A percentile compares a stretch with the other conserved stretches of the same genome.
phyloP scores from a whole-genome alignment of 2,888 invertebrate genomes.

The Drosophila histrio region DNA sequence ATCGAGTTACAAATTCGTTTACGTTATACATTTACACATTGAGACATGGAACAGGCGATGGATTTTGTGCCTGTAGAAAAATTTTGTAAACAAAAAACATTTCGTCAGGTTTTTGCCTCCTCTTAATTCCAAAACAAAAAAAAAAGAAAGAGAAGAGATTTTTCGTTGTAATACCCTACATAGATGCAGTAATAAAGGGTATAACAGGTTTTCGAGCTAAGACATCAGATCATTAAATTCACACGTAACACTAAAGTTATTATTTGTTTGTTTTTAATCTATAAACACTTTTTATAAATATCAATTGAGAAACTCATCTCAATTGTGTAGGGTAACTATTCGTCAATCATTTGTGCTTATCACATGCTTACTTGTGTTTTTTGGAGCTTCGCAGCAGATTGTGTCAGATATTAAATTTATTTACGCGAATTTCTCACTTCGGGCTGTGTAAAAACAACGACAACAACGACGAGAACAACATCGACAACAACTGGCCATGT shows the following conservation, averaged over 20 bases:
- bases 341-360: background rate
- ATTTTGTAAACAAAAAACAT: constrained; percentile 9
- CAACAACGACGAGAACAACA: background rate
- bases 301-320: too few species aligned
- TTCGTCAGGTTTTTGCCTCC: constrained; percentile 5
- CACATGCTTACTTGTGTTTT: constrained; percentile 11
- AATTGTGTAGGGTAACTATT: background rate
- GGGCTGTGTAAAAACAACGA: constrained; percentile 6
- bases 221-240: background rate
- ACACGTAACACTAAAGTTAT: background rate
- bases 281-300: background rate
- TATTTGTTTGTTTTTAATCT: background rate
- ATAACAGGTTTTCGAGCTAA: background rate
- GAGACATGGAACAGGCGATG: constrained; percentile 6
- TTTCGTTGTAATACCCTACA: background rate
- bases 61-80: constrained; percentile 12
- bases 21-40: constrained; percentile 9
- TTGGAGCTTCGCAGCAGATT: constrained; percentile 55
- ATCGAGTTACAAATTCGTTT: constrained; percentile 65
- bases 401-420: constrained; percentile 74
- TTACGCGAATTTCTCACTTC: constrained; percentile 61
- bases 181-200: background rate
- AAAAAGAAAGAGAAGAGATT: background rate
- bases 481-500: background rate
- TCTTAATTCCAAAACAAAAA: background rate